A percentile compares a stretch with the other conserved stretches of the same genome.
Conservation (phyloP, 2,888 invertebrate genomes). For the Lasioglossum vierecki region DNA sequence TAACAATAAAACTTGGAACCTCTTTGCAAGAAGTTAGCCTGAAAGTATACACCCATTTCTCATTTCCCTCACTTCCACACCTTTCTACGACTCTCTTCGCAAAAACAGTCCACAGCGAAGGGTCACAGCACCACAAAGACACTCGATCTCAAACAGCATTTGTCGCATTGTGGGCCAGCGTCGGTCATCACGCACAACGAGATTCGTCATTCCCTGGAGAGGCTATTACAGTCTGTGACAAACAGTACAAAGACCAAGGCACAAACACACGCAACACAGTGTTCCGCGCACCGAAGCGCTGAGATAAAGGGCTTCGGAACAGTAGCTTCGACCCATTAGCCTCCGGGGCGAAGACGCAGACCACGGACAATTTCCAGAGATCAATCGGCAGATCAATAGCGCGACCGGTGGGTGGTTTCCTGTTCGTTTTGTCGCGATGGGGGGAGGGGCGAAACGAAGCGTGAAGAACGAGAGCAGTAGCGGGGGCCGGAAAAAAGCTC, state of each 20-base stretch:
- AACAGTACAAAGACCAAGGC: conserved; percentile 31
- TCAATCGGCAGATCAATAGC: conserved; percentile 30
- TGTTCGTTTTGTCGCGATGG: conserved; percentile 11
- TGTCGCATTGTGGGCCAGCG: conserved; percentile 23
- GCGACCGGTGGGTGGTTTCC: conserved; percentile 10
- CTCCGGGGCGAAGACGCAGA: conserved; percentile 65
- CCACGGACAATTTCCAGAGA: conserved; percentile 56
- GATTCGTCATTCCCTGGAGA: conserved; percentile 38
- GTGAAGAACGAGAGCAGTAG: background rate
- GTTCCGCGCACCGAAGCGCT: conserved; percentile 66
- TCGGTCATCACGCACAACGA: conserved; percentile 16
- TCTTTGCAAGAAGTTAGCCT: too few species aligned
- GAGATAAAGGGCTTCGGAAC: conserved; percentile 64
- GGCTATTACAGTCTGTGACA: conserved; percentile 40
- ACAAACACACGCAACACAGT: conserved; percentile 22
- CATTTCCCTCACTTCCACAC: background rate
- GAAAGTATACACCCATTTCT: too few species aligned
- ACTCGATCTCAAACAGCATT: conserved; percentile 20
- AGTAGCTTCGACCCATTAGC: conserved; percentile 60
- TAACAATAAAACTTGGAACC: too few species aligned
- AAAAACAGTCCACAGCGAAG: background rate
- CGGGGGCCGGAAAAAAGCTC: conserved; percentile 34
- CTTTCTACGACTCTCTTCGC: background rate
- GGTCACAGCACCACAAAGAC: background rate
- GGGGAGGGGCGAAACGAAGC: conserved; percentile 12